phyloP scores from a whole-genome alignment of 1,140 invertebrate genomes.

The Eriosoma lanigerum region DNA sequence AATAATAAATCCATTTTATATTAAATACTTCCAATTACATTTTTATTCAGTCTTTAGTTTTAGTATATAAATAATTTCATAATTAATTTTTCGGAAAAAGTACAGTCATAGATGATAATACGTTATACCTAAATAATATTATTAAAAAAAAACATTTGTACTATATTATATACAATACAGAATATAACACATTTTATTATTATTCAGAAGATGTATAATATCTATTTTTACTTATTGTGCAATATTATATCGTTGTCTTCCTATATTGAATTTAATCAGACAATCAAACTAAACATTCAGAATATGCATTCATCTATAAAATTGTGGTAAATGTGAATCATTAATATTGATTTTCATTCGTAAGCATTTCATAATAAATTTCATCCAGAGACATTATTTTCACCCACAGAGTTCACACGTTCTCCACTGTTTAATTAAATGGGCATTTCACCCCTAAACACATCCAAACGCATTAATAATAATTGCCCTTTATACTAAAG shows the following conservation, averaged over 20 bases:
- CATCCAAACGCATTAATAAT: slow-evolving; percentile 35
- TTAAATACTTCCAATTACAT: too few relatives aligned
- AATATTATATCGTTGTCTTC: not conserved
- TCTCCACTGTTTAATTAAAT: slow-evolving; percentile 44
- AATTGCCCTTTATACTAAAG: slow-evolving; percentile 23
- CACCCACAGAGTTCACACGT: slow-evolving; percentile 37
- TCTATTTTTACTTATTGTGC: not conserved
- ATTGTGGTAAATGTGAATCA: slow-evolving; percentile 41
- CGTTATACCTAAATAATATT: too few relatives aligned
- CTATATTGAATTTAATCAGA: not conserved
- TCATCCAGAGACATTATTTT: slow-evolving; percentile 37
- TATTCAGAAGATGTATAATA: not conserved
- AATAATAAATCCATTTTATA: too few relatives aligned
- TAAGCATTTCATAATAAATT: slow-evolving; percentile 51
- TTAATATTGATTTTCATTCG: slow-evolving; percentile 45
- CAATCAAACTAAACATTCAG: slow-evolving; percentile 39
- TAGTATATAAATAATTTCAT: too few relatives aligned
- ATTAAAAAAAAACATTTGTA: too few relatives aligned
- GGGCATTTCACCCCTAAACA: slow-evolving; percentile 34
- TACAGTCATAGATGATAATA: too few relatives aligned
- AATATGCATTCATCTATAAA: slow-evolving; percentile 18
- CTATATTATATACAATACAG: too few relatives aligned
- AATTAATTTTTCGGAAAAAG: too few relatives aligned
- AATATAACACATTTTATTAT: too few relatives aligned
- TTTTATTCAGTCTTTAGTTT: too few relatives aligned